phyloP scores from a whole-genome alignment of 2,888 invertebrate species.

The Leptopilina syphax region DNA sequence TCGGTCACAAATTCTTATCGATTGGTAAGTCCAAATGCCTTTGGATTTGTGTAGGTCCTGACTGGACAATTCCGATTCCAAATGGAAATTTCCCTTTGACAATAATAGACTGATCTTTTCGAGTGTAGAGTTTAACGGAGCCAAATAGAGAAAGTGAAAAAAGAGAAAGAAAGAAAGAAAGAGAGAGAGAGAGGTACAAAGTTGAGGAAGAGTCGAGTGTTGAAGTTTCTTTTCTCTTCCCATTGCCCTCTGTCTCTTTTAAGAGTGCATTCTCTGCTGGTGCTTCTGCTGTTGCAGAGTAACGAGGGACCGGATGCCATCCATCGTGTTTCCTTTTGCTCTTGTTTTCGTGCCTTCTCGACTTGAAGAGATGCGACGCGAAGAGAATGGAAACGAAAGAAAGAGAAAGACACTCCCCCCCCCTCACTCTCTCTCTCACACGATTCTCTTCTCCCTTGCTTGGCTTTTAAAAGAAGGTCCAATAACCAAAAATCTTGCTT shows the following conservation, averaged over 20 bases:
- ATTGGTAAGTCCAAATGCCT: too few relatives aligned
- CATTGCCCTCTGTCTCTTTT: conserved; percentile 48
- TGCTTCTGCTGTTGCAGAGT: conserved; percentile 46
- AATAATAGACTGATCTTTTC: too few relatives aligned
- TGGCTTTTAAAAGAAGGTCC: background rate
- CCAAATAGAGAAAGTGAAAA: conserved; percentile 40
- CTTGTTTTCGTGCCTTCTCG: conserved; percentile 60
- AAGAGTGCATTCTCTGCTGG: conserved; percentile 63
- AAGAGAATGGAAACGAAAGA: conserved; percentile 47
- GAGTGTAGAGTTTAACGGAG: conserved; percentile 10
- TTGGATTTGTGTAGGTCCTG: too few relatives aligned
- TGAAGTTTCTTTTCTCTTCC: conserved; percentile 48
- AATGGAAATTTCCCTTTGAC: background rate
- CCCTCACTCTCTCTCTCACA: too few relatives aligned
- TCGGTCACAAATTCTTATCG: background rate
- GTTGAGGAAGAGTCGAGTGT: conserved; percentile 29
- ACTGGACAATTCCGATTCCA: background rate
- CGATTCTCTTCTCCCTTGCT: too few relatives aligned
- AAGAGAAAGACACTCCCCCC: conserved; percentile 6
- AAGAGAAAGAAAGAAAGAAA: conserved; percentile 45
- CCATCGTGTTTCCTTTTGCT: conserved; percentile 71
- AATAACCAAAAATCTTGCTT: conserved; percentile 8
- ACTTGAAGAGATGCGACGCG: conserved; percentile 52
- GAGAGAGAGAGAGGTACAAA: conserved; percentile 42
- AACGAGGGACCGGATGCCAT: conserved; percentile 72